Evolutionary conservation across 2,113 vertebrate species (phyloP), one percentile per base, ranked within the genome.

Genomic region (Climacteris rufus): DNA sequence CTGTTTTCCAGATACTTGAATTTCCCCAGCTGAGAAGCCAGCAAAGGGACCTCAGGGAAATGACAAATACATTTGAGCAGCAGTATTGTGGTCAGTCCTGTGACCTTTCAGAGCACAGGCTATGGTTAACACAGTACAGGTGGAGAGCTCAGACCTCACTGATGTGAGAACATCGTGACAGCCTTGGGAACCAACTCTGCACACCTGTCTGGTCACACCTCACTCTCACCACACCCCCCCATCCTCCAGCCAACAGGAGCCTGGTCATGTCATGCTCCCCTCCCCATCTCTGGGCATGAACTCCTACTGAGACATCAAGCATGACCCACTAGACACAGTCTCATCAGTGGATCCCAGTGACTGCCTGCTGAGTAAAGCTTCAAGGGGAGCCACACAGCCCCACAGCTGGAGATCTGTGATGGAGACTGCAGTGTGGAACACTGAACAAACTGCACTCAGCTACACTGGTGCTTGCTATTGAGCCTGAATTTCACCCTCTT

Each of bases 211-310:
- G 27, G n/a, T 25, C 37, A 50, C 59, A 47, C 5, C 28, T 56
- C n/a, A 35, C 20, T 79, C 57, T 28, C 7, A 57, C 8, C 54
- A 31, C 12, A n/a, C 6, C 31, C 23, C 39, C 37, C 30, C 40
- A 45, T 13, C 37, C 42, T 42, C 28, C 72, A 59, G 54, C 33
- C 40, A 77, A 15, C 40, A 54, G 59, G 31, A 61, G 21, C 30
- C 21, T 49, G 17, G 44, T 44, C 57, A 22, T 1, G 0, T 27
- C 22, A 4, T 1, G 3, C 18, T 79, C 54, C 75, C 42, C 18
- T 79, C 54, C 75, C 42, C 35, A 24, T 10, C 60, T 15, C 49
- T 12, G 13, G 77, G 35, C 10, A 11, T 0, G 6, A 52, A 14
- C 65, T 60, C 47, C 74, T 30, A 4, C 49, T 39, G n/a, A 56